phyloP scores from a whole-genome alignment of 1,140 invertebrate genomes.

The Bombus confusus region DNA sequence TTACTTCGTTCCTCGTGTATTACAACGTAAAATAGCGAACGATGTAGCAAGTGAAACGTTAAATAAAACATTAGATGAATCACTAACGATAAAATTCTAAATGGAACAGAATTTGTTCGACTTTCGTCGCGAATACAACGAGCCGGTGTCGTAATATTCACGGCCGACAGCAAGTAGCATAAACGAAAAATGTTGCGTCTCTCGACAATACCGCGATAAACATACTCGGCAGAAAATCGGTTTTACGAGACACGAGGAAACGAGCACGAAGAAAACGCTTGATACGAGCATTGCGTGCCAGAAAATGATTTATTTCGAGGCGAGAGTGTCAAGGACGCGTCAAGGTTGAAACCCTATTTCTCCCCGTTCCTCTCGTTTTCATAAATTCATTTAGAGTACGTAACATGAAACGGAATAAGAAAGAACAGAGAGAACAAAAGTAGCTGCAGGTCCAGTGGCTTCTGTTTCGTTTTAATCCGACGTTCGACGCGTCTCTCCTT shows the following conservation, averaged over 20 bases:
- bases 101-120: background rate
- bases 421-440: background rate
- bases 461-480: background rate
- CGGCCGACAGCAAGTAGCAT: background rate
- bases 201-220: background rate
- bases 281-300: constrained; percentile 12
- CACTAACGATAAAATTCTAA: background rate
- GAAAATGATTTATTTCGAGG: constrained; percentile 11
- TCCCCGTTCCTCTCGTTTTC: background rate
- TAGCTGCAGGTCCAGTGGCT: background rate
- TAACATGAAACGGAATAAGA: background rate
- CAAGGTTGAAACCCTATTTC: background rate
- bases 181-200: background rate
- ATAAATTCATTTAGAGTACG: background rate
- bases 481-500: background rate
- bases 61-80: background rate
- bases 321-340: constrained; percentile 13
- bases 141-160: background rate
- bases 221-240: background rate
- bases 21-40: background rate
- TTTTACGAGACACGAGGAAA: background rate
- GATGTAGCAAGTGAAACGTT: background rate
- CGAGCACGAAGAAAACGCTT: background rate
- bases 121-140: too few species aligned
- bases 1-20: too few species aligned